Base-by-base conservation (phyloP, 2,113 vertebrate species). In the Numenius arquata region DNA sequence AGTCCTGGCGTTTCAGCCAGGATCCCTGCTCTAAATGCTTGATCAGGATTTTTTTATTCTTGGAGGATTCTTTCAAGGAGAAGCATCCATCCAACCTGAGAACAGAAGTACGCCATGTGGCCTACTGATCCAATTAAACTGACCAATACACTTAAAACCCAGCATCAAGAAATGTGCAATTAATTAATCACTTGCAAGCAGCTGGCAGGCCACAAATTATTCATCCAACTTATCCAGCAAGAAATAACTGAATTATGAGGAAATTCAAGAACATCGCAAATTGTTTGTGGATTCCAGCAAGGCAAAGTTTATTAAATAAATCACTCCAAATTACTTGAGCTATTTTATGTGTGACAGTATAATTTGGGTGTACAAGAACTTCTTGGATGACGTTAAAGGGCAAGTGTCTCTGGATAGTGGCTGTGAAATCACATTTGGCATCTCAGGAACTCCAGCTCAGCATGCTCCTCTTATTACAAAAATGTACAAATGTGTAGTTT, bases 401-500 rank as follows among this genome's bases (percentile, higher is more conserved):
- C 89, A 96, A 87, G 84, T 56, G 72, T 95, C 41, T 95, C 80
- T 59, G 77, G 84, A 89, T 55, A 72, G 95, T 1, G 80, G 76
- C 86, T 93, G 89, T 95, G 89, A 96, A 97, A 93, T 95, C 95
- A 90, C 83, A 96, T 89, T 90, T 96, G 93, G 94, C 94, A 84
- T 93, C 95, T 87, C 47, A 74, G 79, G 23, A 81, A 71, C 88
- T 92, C 45, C 80, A 84, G 68, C 68, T 95, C 83, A 59, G 86
- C 45, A 6, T 8, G 63, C 41, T 77, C 14, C 38, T 74, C 88
- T 74, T 58, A 78, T 77, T 90, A 89, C 59, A 86, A 74, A 85
- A 91, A 87, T 38, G 61, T 71, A 66, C 41, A 77, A 86, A 70
- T 71, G 59, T 47, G 76, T 74, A 66, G 32, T 84, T 88, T 74